These are phyloP conservation scores for Coelopa pilipes DNA, from an alignment of 2,888 invertebrate species.

Conservation along the genomic window DNA sequence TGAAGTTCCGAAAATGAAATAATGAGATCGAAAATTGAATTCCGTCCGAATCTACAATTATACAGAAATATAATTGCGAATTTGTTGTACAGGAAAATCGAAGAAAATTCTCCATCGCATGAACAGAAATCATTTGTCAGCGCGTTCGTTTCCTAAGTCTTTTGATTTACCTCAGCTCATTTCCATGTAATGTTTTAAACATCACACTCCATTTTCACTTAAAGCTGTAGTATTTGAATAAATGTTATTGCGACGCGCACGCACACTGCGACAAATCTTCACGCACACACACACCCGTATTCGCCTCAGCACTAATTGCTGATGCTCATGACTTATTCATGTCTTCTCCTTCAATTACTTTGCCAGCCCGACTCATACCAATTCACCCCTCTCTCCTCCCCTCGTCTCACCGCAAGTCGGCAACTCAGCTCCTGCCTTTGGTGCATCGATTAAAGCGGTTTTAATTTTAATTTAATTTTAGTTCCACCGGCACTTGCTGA, in stretches of 20 bases:
- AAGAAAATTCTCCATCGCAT: too few relatives aligned
- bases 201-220: not conserved
- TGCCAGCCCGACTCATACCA: slow-evolving; percentile 8
- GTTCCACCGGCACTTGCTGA: slow-evolving; percentile 31
- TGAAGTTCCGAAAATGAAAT: too few relatives aligned
- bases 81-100: too few relatives aligned
- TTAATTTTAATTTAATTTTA: slow-evolving; percentile 35
- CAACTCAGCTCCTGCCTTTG: not conserved
- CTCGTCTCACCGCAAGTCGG: not conserved
- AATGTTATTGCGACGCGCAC: too few relatives aligned
- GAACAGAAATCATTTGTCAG: not conserved
- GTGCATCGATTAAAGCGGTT: slow-evolving; percentile 35
- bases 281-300: not conserved
- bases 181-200: not conserved
- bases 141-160: slow-evolving; percentile 36
- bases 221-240: not conserved
- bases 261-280: not conserved
- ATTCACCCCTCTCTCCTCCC: not conserved
- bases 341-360: too few relatives aligned
- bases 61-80: too few relatives aligned
- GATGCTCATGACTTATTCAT: slow-evolving; percentile 31
- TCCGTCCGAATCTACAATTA: too few relatives aligned
- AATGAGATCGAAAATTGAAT: too few relatives aligned
- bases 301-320: slow-evolving; percentile 21
- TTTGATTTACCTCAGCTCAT: slow-evolving; percentile 21